Evolutionary conservation across 1,140 invertebrate genomes (phyloP), one percentile per base, ranked within the genome.

Genomic region (Halotydeus destructor): DNA sequence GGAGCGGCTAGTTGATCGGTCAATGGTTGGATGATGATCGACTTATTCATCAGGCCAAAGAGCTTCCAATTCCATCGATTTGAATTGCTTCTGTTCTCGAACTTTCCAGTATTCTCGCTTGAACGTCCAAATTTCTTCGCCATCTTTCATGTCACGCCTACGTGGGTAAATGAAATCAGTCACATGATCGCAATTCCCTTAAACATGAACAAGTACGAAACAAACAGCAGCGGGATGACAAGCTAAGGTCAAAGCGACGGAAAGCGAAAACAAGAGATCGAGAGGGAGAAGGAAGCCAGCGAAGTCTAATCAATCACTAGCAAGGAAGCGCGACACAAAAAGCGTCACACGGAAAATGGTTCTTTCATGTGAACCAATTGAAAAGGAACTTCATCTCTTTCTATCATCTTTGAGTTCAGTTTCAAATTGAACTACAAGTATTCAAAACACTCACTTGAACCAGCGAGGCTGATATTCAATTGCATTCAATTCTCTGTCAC

Each of bases 91-190:
- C 16, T 60, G 65, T 48, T 69, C 62, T 18, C 59, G 53, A 16
- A 52, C 52, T 12, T 62, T 56, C 65, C 65, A 67, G 50, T 67
- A 67, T 45, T 69, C 68, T 25, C 67, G 62, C 34, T 61, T 69
- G 53, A 67, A 75, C 45, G 69, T 62, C 66, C 70, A 76, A 5
- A 52, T 52, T 48, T 75, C 72, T 41, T 69, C 65, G 14, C 63
- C 62, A 37, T 59, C 54, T 22, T 31, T 21, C 28, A 37, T 45
- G 24, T 44, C 44, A 34, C 30, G 30, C 16, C 46, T 47, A 12
- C n/a, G 18, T 24, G 16, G 26, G 44, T 19, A 9, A 23, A 34
- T 31, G 4, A 46, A 18, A 31, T 19, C 14, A 41, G 14, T 39
- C n/a, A 11, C 12, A 5, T 40, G n/a, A 3, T 32, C n/a, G 12